Evolutionary conservation across 2,797 vertebrate genomes (phyloP).

Genomic region (Podarcis lilfordi): DNA sequence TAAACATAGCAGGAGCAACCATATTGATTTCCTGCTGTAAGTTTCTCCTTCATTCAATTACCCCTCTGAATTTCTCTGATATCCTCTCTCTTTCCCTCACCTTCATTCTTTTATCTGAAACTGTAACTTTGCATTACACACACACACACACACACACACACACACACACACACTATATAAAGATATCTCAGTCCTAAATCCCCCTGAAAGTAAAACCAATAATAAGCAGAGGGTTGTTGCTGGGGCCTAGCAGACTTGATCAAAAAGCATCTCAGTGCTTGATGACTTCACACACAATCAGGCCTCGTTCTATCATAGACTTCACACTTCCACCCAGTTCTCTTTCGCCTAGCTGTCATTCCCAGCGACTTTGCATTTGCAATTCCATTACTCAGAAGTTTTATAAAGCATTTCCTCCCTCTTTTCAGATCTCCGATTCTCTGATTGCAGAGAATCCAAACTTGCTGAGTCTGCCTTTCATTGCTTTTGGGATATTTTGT

Average conservation of each 20-base stretch:
- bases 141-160: too few species aligned
- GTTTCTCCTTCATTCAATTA: neutral
- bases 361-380: neutral
- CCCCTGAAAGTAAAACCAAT: neutral
- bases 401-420: neutral
- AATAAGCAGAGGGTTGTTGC: neutral
- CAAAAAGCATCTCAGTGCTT: fast-evolving
- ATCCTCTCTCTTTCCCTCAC: neutral
- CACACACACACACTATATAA: too few species aligned
- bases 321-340: neutral
- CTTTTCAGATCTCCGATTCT: neutral
- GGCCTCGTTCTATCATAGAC: neutral
- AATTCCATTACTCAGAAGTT: conserved; percentile 11
- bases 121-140: neutral
- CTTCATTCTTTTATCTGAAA: neutral
- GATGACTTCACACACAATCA: neutral
- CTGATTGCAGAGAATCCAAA: neutral
- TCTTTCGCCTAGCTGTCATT: neutral
- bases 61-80: neutral
- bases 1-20: neutral
- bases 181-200: neutral
- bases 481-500: conserved; percentile 20
- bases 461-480: conserved; percentile 3
- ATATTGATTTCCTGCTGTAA: neutral
- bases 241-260: neutral